Evolutionary conservation across 2,113 vertebrate species (phyloP), one percentile per base, ranked within the genome.

Genomic region (Seriola quinqueradiata): DNA sequence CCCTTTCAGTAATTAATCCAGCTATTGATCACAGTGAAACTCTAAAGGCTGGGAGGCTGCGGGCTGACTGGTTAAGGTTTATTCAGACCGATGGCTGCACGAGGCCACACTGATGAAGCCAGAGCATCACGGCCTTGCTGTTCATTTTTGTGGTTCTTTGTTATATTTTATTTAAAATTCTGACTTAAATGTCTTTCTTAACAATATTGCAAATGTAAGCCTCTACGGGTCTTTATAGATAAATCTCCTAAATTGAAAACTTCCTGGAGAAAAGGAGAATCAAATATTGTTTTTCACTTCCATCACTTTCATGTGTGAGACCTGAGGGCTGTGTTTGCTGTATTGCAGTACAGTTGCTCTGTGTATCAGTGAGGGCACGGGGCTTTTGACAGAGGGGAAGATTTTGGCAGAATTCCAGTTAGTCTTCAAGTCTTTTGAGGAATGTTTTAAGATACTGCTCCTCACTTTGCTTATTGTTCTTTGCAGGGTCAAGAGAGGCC

Each of bases 1-100:
- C 75, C 88, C 87, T 92, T 92, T 91, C 88, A 93, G 87, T 88
- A 95, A 94, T 94, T 95, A 95, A 95, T 96, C 94, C 93, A 95
- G 87, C 94, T 93, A 95, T 95, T 95, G 95, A 96, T 95, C 93
- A 95, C 86, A 88, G 88, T 85, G 72, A 82, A 92, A 90, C 89
- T 92, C 85, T 84, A 79, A 93, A 90, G 89, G 83, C 71, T 81
- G 55, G 54, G 69, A 86, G 89, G 79, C 91, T 91, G 89, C 74
- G 81, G 81, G 87, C 90, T 64, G 63, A 69, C 87, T 70, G 85
- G 82, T 81, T 70, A 34, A 87, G 70, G 77, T 70, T 72, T 75
- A 58, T 90, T 86, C 87, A 86, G 89, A 59, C 44, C 54, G 28
- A 28, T 80, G 79, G 79, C 54, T 81, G 77, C 46, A 76, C 4